Evolutionary conservation across 1,140 invertebrate species (phyloP).

Genomic region (Pteromalus puparum): DNA sequence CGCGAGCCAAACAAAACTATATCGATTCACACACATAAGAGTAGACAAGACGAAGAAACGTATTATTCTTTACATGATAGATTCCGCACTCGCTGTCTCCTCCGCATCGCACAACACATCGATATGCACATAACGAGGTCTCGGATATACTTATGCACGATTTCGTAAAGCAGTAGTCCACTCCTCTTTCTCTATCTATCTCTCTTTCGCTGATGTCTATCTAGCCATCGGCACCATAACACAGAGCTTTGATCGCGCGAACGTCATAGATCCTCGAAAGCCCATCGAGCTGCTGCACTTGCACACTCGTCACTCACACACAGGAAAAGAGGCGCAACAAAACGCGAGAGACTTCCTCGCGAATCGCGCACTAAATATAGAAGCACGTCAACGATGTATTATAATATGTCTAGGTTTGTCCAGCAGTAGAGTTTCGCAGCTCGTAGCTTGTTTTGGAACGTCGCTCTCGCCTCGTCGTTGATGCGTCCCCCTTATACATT

Average conservation of each 20-base stretch:
- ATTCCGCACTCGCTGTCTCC: constrained; percentile 7
- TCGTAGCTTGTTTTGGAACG: background rate
- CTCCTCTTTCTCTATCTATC: background rate
- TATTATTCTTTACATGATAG: constrained; percentile 7
- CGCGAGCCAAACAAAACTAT: background rate
- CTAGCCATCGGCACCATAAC: background rate
- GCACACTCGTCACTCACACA: background rate
- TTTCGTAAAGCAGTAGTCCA: constrained; percentile 17
- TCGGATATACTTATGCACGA: constrained; percentile 13
- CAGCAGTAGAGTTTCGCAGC: too few relatives aligned
- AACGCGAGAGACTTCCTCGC: too few relatives aligned
- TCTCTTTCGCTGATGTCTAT: background rate
- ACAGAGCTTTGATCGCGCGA: background rate
- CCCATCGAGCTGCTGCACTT: background rate
- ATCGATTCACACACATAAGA: background rate
- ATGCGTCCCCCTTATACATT: background rate
- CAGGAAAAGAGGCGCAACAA: too few relatives aligned
- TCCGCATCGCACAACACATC: background rate
- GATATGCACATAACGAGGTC: constrained; percentile 8
- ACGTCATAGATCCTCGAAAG: background rate
- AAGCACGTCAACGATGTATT: too few relatives aligned
- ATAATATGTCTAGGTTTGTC: too few relatives aligned
- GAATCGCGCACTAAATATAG: background rate
- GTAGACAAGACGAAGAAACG: background rate
- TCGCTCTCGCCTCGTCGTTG: background rate